These are phyloP conservation scores for Papilio elwesi DNA, from an alignment of 2,888 invertebrate genomes.

Conservation along the genomic window DNA sequence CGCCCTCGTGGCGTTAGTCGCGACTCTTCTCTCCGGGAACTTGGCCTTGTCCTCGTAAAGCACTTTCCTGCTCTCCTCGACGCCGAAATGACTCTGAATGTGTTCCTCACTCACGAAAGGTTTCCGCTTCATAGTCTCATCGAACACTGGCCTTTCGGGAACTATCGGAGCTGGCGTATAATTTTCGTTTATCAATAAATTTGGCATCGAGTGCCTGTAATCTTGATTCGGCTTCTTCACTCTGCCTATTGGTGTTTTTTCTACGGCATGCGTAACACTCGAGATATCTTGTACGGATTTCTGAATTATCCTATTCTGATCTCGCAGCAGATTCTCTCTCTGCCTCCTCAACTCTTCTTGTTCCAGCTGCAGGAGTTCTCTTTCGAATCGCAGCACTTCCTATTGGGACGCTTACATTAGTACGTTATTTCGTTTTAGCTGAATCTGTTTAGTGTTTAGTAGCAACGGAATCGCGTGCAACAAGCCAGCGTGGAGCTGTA, in stretches of 20 bases:
- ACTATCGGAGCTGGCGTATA: constrained; percentile 57
- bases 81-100: constrained; percentile 76
- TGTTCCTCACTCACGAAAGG: constrained; percentile 79
- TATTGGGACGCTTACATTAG: constrained; percentile 54
- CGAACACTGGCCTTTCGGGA: constrained; percentile 60
- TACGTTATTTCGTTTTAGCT: constrained; percentile 33
- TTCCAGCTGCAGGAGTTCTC: constrained; percentile 90
- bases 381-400: constrained; percentile 91
- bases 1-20: constrained; percentile 51
- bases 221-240: constrained; percentile 56
- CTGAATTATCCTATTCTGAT: constrained; percentile 85
- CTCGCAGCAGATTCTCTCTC: constrained; percentile 88
- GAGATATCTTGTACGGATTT: constrained; percentile 87
- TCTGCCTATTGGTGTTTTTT: constrained; percentile 64
- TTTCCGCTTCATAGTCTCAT: constrained; percentile 69
- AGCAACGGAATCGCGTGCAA: constrained; percentile 48
- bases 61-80: constrained; percentile 74
- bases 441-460: constrained; percentile 37
- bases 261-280: constrained; percentile 62
- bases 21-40: constrained; percentile 53
- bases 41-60: constrained; percentile 64
- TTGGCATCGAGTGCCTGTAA: constrained; percentile 81
- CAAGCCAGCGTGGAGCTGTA: constrained; percentile 55
- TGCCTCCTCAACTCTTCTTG: constrained; percentile 91
- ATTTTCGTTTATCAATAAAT: constrained; percentile 70